Conservation (phyloP, 35 echinoderm and acorn worm genomes). For the Patiria miniata region DNA sequence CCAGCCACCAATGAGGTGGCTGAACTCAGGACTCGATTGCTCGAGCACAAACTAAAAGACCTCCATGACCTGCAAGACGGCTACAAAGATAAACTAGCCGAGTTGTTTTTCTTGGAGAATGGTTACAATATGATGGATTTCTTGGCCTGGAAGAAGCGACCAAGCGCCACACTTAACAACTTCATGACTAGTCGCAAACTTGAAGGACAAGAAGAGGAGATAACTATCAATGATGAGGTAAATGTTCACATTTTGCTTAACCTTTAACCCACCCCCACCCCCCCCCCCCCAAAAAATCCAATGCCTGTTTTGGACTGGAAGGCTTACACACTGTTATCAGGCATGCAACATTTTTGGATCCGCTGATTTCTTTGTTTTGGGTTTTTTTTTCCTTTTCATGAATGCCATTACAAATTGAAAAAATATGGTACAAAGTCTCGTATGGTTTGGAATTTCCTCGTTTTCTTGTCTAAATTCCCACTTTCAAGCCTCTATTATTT, state of each 20-base stretch:
- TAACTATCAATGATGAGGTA: constrained; percentile 71
- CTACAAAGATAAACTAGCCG: constrained; percentile 89
- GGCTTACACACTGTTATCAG: no score
- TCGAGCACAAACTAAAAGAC: constrained; percentile 67
- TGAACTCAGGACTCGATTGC: constrained; percentile 77
- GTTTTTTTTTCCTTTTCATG: no score
- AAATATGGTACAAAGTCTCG: no score
- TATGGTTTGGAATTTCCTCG: no score
- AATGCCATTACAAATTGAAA: no score
- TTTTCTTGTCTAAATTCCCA: no score
- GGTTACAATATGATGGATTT: constrained; percentile 99
- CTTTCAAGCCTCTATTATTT: no score
- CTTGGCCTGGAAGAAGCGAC: constrained; percentile 81
- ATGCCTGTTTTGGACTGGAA: no score
- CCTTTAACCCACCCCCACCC: no score
- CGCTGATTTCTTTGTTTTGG: no score
- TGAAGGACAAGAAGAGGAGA: constrained; percentile 67
- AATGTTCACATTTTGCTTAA: background rate
- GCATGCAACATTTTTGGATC: no score
- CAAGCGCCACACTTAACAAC: constrained; percentile 56
- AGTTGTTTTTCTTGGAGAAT: constrained; percentile 92
- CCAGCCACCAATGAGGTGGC: constrained; percentile 62
- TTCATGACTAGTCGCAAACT: constrained; percentile 78
- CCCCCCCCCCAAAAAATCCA: no score
- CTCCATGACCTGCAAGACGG: constrained; percentile 79